Base-by-base conservation (phyloP, 2,797 vertebrate genomes). In the Ara ararauna region DNA sequence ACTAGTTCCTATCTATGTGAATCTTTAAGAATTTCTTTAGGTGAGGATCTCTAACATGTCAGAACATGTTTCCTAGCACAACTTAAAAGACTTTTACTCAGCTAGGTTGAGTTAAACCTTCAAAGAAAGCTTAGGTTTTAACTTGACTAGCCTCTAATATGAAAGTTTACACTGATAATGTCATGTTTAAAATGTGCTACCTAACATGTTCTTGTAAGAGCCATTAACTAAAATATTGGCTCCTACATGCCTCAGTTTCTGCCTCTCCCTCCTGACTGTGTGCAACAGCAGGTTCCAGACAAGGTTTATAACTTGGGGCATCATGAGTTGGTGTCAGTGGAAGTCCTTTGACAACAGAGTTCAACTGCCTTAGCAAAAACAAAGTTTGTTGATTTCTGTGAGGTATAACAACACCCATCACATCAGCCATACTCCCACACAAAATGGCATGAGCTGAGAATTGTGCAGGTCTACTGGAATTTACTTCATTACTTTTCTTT, bases 1-100 rank as follows among this genome's bases (percentile, higher is more conserved):
- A 75, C 86, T 42, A 60, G 71, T 66, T 89, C 72, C 81, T 72
- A 38, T 54, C 65, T 58, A 60, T 0, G 2, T 68, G 45, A 85
- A 73, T 85, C 86, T 89, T 90, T 22, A 65, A 80, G 68, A 93
- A 94, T 93, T 95, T 94, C 86, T 85, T 74, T 48, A 85, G 34
- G 85, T 74, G 22, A 82, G 27, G 24, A 72, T 84, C 84, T 92
- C 70, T 66, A 94, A 75, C 44, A 58, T 2, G 3, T 58, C 67
- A 89, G 64, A 86, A 77, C 45, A 65, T 21, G 42, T 48, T 92
- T 77, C 23, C 53, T 44, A 83, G 68, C 27, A 87, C 56, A 85
- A 77, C 24, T 75, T 65, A 62, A 38, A 94, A 94, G 45, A 8
- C 53, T 66, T 68, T 66, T 80, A 74, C 20, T 80, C 78, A 70